These are phyloP conservation scores for Gymnocephalus cernua DNA, from an alignment of 2,113 vertebrate species.

Conservation along the genomic window DNA sequence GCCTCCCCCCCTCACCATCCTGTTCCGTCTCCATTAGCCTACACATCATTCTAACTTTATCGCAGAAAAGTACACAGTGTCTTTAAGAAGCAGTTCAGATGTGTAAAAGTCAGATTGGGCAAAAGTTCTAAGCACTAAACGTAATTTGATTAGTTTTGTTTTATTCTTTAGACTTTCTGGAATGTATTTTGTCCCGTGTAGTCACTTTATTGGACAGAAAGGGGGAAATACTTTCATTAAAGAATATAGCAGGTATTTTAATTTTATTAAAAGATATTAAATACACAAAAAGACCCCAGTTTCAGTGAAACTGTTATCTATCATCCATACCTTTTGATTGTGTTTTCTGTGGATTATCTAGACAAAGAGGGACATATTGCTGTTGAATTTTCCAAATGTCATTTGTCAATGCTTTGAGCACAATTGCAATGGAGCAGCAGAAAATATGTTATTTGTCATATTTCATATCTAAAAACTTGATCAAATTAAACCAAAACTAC, in stretches of 20 bases:
- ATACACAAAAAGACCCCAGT: too few species aligned
- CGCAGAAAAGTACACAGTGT: not conserved
- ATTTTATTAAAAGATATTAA: not conserved
- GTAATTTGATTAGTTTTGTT: not conserved
- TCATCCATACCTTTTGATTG: too few species aligned
- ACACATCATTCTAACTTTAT: conserved; percentile 24
- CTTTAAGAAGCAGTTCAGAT: conserved; percentile 11
- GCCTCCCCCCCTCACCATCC: not conserved
- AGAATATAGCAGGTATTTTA: not conserved
- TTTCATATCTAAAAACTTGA: too few species aligned
- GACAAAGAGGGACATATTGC: too few species aligned
- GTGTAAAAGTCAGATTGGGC: not conserved
- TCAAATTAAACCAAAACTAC: too few species aligned
- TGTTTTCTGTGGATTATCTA: too few species aligned
- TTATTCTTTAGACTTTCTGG: not conserved
- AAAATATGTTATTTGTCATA: too few species aligned
- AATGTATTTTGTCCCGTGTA: not conserved
- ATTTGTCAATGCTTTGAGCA: too few species aligned
- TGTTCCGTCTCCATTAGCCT: not conserved
- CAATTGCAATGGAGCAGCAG: too few species aligned
- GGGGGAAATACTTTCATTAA: not conserved
- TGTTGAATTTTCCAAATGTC: too few species aligned
- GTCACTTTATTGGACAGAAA: not conserved
- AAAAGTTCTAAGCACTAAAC: conserved; percentile 8
- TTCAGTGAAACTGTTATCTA: too few species aligned